These are phyloP conservation scores for Halcyon chelicuti DNA, from an alignment of 2,797 vertebrate species.

Conservation along the genomic window DNA sequence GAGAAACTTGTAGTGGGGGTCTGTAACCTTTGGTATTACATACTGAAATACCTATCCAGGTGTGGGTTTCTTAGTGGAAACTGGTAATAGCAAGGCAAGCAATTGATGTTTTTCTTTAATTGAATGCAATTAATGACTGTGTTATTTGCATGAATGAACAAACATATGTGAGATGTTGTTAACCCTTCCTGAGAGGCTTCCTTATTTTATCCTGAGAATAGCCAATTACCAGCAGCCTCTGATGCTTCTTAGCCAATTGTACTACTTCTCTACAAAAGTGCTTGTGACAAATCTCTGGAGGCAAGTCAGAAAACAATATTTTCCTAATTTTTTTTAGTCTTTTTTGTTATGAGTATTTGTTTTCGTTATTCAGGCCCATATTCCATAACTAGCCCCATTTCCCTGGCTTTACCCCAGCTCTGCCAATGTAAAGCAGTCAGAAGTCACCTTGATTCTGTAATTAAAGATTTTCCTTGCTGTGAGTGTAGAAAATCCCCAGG, in stretches of 20 bases:
- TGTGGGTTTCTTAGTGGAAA: neutral
- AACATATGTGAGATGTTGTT: neutral
- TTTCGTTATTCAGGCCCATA: rapidly evolving
- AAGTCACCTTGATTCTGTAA: neutral
- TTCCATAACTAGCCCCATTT: neutral
- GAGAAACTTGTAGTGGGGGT: neutral
- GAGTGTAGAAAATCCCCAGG: neutral
- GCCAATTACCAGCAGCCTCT: neutral
- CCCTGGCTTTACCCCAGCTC: neutral
- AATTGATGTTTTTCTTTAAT: neutral
- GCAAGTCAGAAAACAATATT: neutral
- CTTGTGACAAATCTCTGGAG: neutral
- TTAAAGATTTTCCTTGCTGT: neutral
- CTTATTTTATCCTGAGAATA: neutral
- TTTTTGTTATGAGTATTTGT: neutral
- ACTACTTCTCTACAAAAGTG: neutral
- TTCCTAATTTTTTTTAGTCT: neutral
- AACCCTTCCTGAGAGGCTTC: neutral
- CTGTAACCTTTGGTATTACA: neutral
- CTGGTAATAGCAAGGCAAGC: neutral
- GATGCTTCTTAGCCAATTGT: neutral
- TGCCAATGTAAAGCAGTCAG: neutral
- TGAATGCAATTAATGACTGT: neutral
- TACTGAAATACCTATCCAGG: neutral
- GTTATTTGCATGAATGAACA: neutral